Evolutionary conservation across 1,140 invertebrate species (phyloP).

Genomic region (Scaptomyza hsui): DNA sequence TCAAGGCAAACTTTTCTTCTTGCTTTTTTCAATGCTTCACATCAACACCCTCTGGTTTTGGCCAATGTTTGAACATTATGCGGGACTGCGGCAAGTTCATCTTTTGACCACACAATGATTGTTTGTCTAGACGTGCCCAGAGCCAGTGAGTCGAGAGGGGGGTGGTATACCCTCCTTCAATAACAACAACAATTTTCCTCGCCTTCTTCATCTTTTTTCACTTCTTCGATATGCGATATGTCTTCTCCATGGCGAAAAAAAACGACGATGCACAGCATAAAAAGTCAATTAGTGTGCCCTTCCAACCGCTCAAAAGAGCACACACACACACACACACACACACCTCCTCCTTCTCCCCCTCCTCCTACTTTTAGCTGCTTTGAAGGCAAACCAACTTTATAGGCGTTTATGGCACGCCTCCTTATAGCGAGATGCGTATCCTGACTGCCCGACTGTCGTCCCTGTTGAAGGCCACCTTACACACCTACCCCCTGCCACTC

Average conservation of each 20-base stretch:
- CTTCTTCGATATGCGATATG: not conserved
- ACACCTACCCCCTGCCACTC: too few species aligned
- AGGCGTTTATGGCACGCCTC: constrained; percentile 24
- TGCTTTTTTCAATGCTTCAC: not conserved
- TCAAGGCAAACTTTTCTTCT: not conserved
- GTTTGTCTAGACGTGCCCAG: constrained; percentile 30
- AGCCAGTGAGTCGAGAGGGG: not conserved
- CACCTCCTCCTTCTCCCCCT: not conserved
- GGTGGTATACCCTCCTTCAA: too few species aligned
- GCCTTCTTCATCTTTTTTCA: too few species aligned
- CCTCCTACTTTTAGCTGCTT: too few species aligned
- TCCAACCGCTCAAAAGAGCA: constrained; percentile 7
- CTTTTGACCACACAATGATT: constrained; percentile 24
- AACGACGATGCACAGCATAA: constrained; percentile 33
- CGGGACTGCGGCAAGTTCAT: not conserved
- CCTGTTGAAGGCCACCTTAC: not conserved
- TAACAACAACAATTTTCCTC: too few species aligned
- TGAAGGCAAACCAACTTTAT: constrained; percentile 38
- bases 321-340: not conserved
- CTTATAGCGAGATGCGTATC: constrained; percentile 14
- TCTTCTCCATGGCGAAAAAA: not conserved
- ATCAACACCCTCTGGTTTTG: not conserved
- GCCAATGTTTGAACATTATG: not conserved
- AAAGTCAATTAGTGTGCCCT: constrained; percentile 53
- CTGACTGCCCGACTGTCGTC: constrained; percentile 19